Conservation (phyloP, 2,797 vertebrate species). For the Aratinga solstitialis region DNA sequence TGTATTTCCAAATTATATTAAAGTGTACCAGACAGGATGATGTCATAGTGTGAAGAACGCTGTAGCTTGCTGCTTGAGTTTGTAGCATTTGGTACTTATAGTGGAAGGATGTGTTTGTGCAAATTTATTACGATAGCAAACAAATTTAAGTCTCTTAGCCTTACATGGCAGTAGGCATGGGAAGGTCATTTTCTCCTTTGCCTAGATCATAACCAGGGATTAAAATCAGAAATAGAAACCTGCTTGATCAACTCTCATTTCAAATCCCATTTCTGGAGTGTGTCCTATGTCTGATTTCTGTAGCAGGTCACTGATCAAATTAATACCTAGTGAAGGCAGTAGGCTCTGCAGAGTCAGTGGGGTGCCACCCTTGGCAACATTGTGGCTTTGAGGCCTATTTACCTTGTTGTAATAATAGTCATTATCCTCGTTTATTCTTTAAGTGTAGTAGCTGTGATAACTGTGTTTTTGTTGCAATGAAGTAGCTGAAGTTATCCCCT, state of each 20-base stretch:
- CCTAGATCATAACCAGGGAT: constrained; percentile 24
- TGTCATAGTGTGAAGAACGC: constrained; percentile 73
- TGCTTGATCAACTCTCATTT: background rate
- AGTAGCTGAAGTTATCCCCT: background rate
- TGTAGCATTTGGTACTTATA: constrained; percentile 50
- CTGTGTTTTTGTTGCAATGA: background rate
- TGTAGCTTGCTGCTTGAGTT: constrained; percentile 64
- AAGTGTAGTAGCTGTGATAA: background rate
- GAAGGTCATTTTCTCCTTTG: constrained; percentile 11
- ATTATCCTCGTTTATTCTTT: constrained; percentile 6
- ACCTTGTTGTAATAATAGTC: background rate
- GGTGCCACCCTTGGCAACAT: background rate
- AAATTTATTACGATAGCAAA: constrained; percentile 33
- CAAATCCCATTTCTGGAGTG: background rate
- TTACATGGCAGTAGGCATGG: background rate
- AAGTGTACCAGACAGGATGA: constrained; percentile 74
- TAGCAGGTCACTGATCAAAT: background rate
- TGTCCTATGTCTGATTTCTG: background rate
- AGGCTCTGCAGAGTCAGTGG: background rate
- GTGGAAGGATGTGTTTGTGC: constrained; percentile 46
- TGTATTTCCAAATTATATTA: constrained; percentile 70
- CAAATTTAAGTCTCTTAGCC: background rate
- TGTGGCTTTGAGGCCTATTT: constrained; percentile 6
- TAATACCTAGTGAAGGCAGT: background rate
- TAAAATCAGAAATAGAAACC: constrained; percentile 46